Evolutionary conservation across 2,797 vertebrate genomes (phyloP), one percentile per base, ranked within the genome.

Genomic region (Lindbergichthys nudifrons): DNA sequence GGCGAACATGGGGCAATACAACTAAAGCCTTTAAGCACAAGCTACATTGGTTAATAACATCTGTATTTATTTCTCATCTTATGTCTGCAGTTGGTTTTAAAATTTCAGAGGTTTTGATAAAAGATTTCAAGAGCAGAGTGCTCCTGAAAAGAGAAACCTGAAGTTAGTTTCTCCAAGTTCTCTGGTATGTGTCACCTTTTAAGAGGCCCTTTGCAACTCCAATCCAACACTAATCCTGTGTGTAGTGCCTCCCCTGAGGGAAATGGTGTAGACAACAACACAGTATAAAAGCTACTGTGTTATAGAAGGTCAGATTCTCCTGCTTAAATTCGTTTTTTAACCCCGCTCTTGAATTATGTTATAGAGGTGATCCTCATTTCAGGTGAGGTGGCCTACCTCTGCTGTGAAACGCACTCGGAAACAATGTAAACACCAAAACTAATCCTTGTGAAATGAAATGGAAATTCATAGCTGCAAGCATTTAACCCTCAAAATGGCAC

Each of bases 151-250:
- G 13, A 53, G 30, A 48, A 66, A 58, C 10, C 54, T 61, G 53
- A 65, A 75, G 48, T 68, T 57, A 36, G 21, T 39, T 0, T 50
- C n/a, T 60, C 10, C 3, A 18, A 21, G 10, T 52, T 78, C 21
- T 70, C 16, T 56, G 65, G 47, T 39, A 68, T 60, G 67, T 74
- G 48, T 50, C 47, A 53, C 62, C 42, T 60, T 72, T 75, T 73
- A 48, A 60, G 45, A 67, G 42, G 57, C 47, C 67, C 64, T 59
- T 47, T 51, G 45, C 61, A 80, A 73, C 68, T 64, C 42, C 52
- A 86, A 71, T 67, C 68, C 65, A 65, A 56, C 57, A 39, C 73
- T 77, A 77, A 77, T 71, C 41, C 64, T 36, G 36, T 21, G 30
- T 57, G 21, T 23, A 42, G 21, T 32, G 39, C 41, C 23, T 54